Percentiles rank a stretch among this genome's conserved stretches.
Conservation (phyloP, 2,797 vertebrate species). For the Schizothorax lantsangensis region DNA sequence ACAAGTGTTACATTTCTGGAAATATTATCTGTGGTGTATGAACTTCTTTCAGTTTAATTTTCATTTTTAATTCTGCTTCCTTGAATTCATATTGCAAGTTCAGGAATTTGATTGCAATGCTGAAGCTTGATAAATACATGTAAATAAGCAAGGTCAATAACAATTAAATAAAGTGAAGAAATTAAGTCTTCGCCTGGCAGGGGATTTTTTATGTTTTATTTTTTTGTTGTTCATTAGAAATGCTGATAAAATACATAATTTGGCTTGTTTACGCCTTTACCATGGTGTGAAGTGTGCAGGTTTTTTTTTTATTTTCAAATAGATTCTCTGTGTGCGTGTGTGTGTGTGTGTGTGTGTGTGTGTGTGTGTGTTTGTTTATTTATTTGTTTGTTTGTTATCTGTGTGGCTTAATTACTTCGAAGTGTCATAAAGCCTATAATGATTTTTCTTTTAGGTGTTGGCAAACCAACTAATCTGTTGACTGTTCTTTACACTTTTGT, state of each 20-base stretch:
- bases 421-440: constrained; percentile 7
- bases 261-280: not conserved
- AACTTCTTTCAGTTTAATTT: not conserved
- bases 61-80: not conserved
- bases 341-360: not conserved
- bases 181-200: not conserved
- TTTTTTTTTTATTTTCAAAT: not conserved
- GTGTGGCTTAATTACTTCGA: not conserved
- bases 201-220: not conserved
- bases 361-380: not conserved
- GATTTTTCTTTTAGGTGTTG: constrained; percentile 13
- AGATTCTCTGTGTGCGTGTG: not conserved
- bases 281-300: not conserved
- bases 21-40: not conserved
- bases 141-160: no score
- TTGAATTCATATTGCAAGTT: not conserved
- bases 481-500: not conserved
- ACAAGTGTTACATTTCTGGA: not conserved
- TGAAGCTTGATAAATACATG: not conserved
- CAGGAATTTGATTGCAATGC: not conserved
- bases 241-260: not conserved
- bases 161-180: not conserved
- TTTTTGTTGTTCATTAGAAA: not conserved
- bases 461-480: not conserved
- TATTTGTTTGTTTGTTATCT: not conserved